Evolutionary conservation across 2,113 vertebrate species (phyloP).

Genomic region (Pachycephala philippinensis): DNA sequence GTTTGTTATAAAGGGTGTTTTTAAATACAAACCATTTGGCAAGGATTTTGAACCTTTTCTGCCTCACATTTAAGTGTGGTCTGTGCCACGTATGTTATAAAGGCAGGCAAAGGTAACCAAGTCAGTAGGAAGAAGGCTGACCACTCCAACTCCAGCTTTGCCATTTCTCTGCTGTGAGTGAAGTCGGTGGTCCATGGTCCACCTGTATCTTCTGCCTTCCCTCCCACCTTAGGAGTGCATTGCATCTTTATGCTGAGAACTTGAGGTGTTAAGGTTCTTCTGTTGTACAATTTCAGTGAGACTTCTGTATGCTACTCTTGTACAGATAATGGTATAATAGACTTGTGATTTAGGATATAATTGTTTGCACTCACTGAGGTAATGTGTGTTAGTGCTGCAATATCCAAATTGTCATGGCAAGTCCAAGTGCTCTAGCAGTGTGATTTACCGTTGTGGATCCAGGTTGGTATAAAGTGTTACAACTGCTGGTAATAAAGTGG

Average conservation of each 20-base stretch:
- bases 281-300: background rate
- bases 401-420: background rate
- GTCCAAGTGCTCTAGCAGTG: background rate
- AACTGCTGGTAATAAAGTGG: background rate
- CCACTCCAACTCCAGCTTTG: background rate
- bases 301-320: background rate
- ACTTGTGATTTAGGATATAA: background rate
- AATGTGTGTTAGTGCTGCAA: background rate
- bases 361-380: background rate
- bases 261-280: fast-evolving
- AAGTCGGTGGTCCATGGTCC: fast-evolving
- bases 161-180: background rate
- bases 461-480: background rate
- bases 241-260: background rate
- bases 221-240: fast-evolving
- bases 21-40: background rate
- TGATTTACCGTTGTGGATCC: background rate
- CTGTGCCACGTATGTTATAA: fast-evolving
- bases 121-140: background rate
- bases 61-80: background rate
- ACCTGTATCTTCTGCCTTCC: background rate
- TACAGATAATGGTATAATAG: background rate
- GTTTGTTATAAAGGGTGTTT: background rate
- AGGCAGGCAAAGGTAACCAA: background rate
- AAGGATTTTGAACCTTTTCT: background rate